phyloP scores from a whole-genome alignment of 2,888 invertebrate species.

The Tromatobia lineatoria region DNA sequence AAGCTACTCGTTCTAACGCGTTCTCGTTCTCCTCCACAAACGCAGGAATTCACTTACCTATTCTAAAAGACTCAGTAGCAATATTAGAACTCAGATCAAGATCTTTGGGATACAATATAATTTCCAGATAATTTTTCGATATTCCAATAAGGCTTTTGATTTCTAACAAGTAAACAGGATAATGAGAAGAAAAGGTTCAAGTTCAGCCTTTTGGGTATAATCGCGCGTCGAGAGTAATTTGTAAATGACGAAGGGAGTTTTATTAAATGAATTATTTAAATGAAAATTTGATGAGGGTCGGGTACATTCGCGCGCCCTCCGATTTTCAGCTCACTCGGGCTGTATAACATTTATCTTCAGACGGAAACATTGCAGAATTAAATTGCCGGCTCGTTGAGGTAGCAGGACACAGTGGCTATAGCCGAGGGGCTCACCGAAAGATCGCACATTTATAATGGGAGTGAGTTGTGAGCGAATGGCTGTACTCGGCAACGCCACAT shows the following conservation, averaged over 20 bases:
- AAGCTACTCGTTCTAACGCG: conserved; percentile 45
- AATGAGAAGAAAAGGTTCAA: not conserved
- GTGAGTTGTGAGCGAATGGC: not conserved
- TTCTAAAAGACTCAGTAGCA: not conserved
- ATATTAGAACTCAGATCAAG: not conserved
- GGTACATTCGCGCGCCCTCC: not conserved
- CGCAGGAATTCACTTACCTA: not conserved
- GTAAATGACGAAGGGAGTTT: conserved; percentile 11
- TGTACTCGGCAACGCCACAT: not conserved
- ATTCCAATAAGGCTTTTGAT: too few relatives aligned
- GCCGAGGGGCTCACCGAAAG: not conserved
- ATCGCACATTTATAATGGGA: conserved; percentile 4
- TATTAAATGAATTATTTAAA: conserved; percentile 26
- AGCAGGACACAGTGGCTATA: not conserved
- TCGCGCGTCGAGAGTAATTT: not conserved
- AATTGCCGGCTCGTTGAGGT: conserved; percentile 12
- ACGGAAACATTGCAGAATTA: conserved; percentile 1
- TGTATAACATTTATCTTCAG: conserved; percentile 2
- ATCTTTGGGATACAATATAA: not conserved
- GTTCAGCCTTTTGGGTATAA: not conserved
- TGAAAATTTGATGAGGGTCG: not conserved
- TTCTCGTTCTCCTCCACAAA: conserved; percentile 1
- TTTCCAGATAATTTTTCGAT: not conserved
- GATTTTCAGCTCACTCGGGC: conserved; percentile 4
- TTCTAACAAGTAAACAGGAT: not conserved